Base-by-base conservation (phyloP, 2,113 vertebrate genomes). In the Lampris incognitus region DNA sequence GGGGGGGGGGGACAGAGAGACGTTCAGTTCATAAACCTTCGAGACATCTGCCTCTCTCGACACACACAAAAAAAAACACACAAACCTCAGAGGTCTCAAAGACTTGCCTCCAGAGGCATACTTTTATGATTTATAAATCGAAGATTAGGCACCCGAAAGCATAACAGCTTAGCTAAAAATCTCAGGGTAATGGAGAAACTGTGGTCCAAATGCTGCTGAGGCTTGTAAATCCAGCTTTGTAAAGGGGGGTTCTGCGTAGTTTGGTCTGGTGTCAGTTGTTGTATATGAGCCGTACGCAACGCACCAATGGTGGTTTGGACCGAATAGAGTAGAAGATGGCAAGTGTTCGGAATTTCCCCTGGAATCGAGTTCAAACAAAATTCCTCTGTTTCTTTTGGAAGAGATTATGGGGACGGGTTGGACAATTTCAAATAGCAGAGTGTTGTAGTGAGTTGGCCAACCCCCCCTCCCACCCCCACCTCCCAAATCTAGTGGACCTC, bases 1-100 rank as follows among this genome's bases (percentile, higher is more conserved):
- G 57, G 51, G 4, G 41, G 39, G 13, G 6, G 58, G 86, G 90
- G 86, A 92, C 87, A 89, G 87, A 76, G 11, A 9, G 1, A 42
- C 75, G 74, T 92, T 92, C 77, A 91, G 48, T 10, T 38, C 8
- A 57, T 44, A 66, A 78, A 72, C 48, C 62, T 86, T 50, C 37
- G 13, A 60, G 79, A 80, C 73, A 72, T 76, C 81, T 82, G 79
- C 74, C 65, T 42, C 39, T 24, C 55, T 38, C 39, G 3, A 50
- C 10, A 50, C 10, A 44, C 50, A 40, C 6, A 44, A 5, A 56
- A 3, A 3, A 49, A 4, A 59, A 38, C 52, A 44, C 49, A 4
- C 49, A 36, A 4, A 44, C 44, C 2, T 41, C 9, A 3, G 1
- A 44, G 41, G 40, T 42, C 51, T 71, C 37, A 58, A 46, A 56